Conservation (phyloP, 1,140 invertebrate genomes). For the Rhagoletis zephyria region DNA sequence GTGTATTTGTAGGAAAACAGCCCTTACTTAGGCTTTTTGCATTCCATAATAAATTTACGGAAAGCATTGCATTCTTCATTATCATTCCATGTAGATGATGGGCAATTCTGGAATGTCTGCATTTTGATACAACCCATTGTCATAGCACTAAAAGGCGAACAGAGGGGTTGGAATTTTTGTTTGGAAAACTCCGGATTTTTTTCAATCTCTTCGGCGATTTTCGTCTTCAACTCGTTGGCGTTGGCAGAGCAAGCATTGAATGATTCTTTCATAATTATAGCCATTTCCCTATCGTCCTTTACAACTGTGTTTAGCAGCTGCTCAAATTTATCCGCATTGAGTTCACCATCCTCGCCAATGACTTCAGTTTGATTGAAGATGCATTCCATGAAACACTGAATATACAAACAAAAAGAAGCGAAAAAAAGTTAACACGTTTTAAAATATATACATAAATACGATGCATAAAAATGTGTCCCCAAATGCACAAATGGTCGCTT, state of each 20-base stretch:
- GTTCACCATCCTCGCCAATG: neutral
- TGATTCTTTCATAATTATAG: neutral
- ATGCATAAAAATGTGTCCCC: no score
- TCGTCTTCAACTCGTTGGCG: neutral
- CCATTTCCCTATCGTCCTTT: constrained; percentile 4
- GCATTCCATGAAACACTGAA: constrained; percentile 6
- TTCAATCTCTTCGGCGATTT: neutral
- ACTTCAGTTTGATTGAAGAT: constrained; percentile 32
- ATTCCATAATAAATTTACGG: constrained; percentile 10
- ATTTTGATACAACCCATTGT: constrained; percentile 40
- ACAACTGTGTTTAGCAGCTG: neutral
- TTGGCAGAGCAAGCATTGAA: neutral
- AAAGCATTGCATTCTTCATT: constrained; percentile 32
- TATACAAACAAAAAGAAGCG: no score
- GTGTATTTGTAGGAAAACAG: no score
- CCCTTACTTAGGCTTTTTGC: no score
- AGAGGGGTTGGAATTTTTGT: neutral
- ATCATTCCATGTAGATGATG: constrained; percentile 25
- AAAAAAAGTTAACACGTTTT: no score
- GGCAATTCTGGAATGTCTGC: constrained; percentile 54
- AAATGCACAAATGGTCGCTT: neutral
- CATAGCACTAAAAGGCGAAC: neutral
- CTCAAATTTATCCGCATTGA: neutral
- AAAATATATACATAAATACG: neutral
- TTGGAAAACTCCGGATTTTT: neutral